These are phyloP conservation scores for Amphimallon solstitiale DNA, from an alignment of 2,888 invertebrate species.

Conservation along the genomic window DNA sequence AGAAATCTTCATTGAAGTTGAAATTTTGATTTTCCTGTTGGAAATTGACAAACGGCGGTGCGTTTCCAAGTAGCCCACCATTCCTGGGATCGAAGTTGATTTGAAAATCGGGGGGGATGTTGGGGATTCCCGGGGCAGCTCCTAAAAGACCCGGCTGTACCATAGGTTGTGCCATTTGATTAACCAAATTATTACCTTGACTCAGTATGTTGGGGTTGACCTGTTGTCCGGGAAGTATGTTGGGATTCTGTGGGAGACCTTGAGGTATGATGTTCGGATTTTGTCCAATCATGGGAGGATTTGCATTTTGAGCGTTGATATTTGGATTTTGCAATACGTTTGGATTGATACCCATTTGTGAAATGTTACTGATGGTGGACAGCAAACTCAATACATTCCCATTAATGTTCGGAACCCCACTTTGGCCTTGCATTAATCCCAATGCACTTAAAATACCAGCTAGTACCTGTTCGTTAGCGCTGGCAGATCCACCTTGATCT, in stretches of 20 bases:
- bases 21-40: constrained; percentile 33
- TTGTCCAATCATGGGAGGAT: constrained; percentile 2
- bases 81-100: constrained; percentile 61
- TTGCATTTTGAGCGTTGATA: constrained; percentile 36
- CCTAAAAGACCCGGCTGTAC: constrained; percentile 66
- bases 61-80: constrained; percentile 54
- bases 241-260: constrained; percentile 62
- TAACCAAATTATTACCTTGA: constrained; percentile 54
- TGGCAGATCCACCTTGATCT: constrained; percentile 67
- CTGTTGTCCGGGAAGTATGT: constrained; percentile 59
- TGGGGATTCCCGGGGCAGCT: constrained; percentile 65
- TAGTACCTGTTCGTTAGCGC: constrained; percentile 69
- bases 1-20: constrained; percentile 64
- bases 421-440: constrained; percentile 59
- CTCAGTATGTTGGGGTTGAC: constrained; percentile 63
- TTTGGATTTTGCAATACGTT: constrained; percentile 48
- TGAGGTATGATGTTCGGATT: constrained; percentile 38
- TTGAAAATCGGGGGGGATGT: constrained; percentile 57
- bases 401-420: constrained; percentile 49
- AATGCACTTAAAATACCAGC: constrained; percentile 72
- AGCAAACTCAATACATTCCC: constrained; percentile 60
- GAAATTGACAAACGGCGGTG: constrained; percentile 50
- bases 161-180: constrained; percentile 61
- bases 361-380: constrained; percentile 52
- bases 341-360: constrained; percentile 50